These are phyloP conservation scores for Lasaia peninsularis DNA, from an alignment of 1,140 invertebrate genomes.

Conservation along the genomic window DNA sequence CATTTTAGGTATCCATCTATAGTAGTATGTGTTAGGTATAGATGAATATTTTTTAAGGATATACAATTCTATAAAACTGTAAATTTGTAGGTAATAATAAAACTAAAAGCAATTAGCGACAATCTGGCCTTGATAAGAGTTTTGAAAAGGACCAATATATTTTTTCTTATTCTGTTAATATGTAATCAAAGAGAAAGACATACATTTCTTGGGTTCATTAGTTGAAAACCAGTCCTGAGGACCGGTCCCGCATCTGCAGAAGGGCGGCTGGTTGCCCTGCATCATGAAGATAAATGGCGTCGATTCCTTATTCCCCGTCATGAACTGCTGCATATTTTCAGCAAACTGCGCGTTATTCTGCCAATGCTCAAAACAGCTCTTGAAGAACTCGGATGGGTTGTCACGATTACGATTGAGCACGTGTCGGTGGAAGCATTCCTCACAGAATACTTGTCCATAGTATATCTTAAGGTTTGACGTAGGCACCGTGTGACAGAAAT, in stretches of 20 bases:
- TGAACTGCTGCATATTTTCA: slow-evolving; percentile 55
- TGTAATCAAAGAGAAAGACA: too few relatives aligned
- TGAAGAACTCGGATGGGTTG: slow-evolving; percentile 58
- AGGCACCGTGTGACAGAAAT: slow-evolving; percentile 52
- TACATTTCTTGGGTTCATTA: slow-evolving; percentile 59
- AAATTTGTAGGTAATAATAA: too few relatives aligned
- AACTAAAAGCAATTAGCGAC: too few relatives aligned
- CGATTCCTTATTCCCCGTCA: slow-evolving; percentile 41
- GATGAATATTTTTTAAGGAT: too few relatives aligned
- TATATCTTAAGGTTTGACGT: slow-evolving; percentile 54
- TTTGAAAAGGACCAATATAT: too few relatives aligned
- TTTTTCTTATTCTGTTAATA: too few relatives aligned
- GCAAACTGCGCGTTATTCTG: slow-evolving; percentile 56
- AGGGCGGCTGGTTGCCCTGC: slow-evolving; percentile 48
- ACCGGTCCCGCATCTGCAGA: slow-evolving; percentile 49
- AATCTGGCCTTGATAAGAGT: too few relatives aligned
- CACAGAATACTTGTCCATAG: slow-evolving; percentile 66
- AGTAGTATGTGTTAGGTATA: too few relatives aligned
- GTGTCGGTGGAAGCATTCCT: slow-evolving; percentile 57
- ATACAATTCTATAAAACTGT: too few relatives aligned
- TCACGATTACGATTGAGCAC: slow-evolving; percentile 47
- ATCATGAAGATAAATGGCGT: slow-evolving; percentile 60
- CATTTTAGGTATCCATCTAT: too few relatives aligned
- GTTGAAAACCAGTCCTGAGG: slow-evolving; percentile 46
- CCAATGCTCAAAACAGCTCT: slow-evolving; percentile 59